These are phyloP conservation scores for Noctua janthina DNA, from an alignment of 2,888 invertebrate genomes.

Conservation along the genomic window DNA sequence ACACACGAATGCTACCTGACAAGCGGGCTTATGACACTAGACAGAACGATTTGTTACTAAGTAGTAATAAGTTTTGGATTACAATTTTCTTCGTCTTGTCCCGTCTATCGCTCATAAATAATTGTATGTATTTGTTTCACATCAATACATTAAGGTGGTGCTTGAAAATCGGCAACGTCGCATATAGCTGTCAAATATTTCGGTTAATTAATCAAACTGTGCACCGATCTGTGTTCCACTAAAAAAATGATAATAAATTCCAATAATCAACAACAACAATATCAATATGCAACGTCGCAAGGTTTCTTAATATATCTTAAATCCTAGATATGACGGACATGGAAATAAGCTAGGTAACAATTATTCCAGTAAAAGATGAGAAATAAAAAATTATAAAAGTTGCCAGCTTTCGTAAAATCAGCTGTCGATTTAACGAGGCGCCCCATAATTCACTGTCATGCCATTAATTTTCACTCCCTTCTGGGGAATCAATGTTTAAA, in stretches of 20 bases:
- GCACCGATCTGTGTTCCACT: neutral
- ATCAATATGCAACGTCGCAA: neutral
- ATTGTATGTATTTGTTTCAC: neutral
- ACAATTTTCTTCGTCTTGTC: too few relatives aligned
- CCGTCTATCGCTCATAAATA: too few relatives aligned
- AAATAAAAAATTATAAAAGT: neutral
- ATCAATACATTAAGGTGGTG: neutral
- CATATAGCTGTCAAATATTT: neutral
- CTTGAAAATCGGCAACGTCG: neutral
- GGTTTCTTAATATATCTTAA: neutral
- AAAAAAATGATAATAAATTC: neutral
- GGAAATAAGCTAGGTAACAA: neutral
- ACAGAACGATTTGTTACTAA: too few relatives aligned
- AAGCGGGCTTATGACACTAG: too few relatives aligned
- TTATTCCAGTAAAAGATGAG: neutral
- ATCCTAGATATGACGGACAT: neutral
- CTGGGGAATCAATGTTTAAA: constrained; percentile 38
- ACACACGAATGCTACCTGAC: too few relatives aligned
- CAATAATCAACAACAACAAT: neutral
- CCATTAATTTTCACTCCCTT: constrained; percentile 35
- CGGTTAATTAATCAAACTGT: neutral
- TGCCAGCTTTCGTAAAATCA: constrained; percentile 16
- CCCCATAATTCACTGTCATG: constrained; percentile 14
- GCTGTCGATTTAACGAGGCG: constrained; percentile 29
- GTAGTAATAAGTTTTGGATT: too few relatives aligned